Base-by-base conservation (phyloP, 2,888 invertebrate species). In the Scrobipalpa atriplicella region DNA sequence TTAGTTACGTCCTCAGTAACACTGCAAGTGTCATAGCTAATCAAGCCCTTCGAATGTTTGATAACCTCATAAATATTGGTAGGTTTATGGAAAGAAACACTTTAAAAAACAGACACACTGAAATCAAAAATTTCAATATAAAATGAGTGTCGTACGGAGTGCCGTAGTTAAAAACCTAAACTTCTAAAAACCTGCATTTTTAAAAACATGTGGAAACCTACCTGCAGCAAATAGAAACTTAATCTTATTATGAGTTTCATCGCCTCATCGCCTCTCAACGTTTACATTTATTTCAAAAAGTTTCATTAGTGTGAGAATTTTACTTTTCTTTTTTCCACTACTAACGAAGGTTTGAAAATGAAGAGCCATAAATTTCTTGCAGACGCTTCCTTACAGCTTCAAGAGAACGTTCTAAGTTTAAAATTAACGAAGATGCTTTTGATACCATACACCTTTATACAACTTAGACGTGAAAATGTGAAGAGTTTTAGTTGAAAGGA, bases 361-460 rank as follows among this genome's bases (percentile, higher is more conserved):
- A 47, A 47, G 47, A n/a, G 47, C 47, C 16, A 47, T 47, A 47
- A 47, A 47, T 47, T 47, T 47, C 47, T 16, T n/a, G 47, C 47
- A 16, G 47, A n/a, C 47, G 47, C 16, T 43, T 43, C 43, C 43
- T 43, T 13, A 13, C 43, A 43, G 43, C 47, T n/a, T 43, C 16
- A 47, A 16, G 16, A 47, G 47, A 47, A 16, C n/a, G 47, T 47
- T 47, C 47, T 47, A 47, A 47, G 47, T 47, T 47, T 47, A 47
- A 47, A 47, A 47, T 47, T 47, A 47, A 47, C 47, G 47, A 47
- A 47, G 47, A 47, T 47, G 47, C 47, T 47, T 47, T 47, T 47
- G 47, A 47, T 47, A 47, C 47, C 16, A 47, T 47, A 47, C 47
- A 47, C 47, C 47, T 8, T 47, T 47, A 47, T 47, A 47, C 2